These are phyloP conservation scores for Arnoldichthys spilopterus DNA, from an alignment of 2,797 vertebrate species.

Conservation along the genomic window DNA sequence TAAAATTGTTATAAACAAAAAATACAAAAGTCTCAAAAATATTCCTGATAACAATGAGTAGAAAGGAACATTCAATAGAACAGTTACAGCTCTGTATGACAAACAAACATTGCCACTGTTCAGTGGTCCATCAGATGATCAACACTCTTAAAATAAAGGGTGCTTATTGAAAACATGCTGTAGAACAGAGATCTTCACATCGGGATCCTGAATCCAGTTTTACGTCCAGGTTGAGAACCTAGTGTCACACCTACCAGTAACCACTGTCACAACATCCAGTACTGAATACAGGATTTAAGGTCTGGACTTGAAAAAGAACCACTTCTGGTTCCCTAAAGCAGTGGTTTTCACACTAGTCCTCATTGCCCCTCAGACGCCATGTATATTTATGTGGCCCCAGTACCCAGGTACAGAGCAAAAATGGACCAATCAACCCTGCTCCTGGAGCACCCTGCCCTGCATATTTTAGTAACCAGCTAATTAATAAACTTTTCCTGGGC, in stretches of 20 bases:
- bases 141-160: background rate
- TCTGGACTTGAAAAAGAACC: background rate
- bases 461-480: no score
- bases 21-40: constrained; percentile 78
- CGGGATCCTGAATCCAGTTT: no score
- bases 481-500: no score
- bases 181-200: background rate
- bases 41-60: constrained; percentile 72
- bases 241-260: no score
- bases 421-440: no score
- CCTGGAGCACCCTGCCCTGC: no score
- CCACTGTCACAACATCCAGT: no score
- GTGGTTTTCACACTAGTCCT: background rate
- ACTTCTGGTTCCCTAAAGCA: background rate
- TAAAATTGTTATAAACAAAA: constrained; percentile 79
- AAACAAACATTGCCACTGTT: background rate
- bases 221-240: no score
- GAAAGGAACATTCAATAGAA: constrained; percentile 67
- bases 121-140: background rate
- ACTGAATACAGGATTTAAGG: no score
- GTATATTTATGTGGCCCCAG: no score
- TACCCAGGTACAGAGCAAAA: background rate
- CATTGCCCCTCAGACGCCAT: background rate
- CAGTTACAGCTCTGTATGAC: background rate
- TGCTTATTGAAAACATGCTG: background rate